These are phyloP conservation scores for Patella depressa DNA, from an alignment of 2,888 invertebrate genomes.

Conservation along the genomic window DNA sequence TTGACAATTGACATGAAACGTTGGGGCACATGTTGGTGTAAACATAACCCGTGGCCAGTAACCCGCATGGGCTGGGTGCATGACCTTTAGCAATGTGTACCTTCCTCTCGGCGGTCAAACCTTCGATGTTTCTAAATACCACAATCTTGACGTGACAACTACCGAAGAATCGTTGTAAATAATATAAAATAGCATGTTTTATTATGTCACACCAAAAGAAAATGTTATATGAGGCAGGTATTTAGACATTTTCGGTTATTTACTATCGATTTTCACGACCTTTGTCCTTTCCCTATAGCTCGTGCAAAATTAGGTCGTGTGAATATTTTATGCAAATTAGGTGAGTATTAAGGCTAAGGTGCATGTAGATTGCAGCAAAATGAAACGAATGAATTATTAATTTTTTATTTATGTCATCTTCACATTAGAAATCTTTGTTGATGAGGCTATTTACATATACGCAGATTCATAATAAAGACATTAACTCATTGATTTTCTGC, in stretches of 20 bases:
- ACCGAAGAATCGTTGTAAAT: no score
- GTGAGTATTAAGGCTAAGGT: constrained; percentile 31
- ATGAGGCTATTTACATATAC: no score
- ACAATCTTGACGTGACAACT: background rate
- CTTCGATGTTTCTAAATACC: background rate
- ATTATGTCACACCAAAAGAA: no score
- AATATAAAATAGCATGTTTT: no score
- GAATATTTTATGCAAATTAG: constrained; percentile 67
- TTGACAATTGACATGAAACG: background rate
- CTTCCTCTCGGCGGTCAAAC: constrained; percentile 14
- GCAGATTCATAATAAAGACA: no score
- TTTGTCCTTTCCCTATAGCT: constrained; percentile 62
- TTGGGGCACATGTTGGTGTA: constrained; percentile 31
- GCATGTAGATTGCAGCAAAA: background rate
- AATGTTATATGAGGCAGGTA: no score
- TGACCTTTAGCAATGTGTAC: constrained; percentile 64
- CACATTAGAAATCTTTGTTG: no score
- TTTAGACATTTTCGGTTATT: no score
- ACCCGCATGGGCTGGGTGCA: constrained; percentile 55
- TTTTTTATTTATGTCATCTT: background rate
- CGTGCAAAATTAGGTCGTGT: constrained; percentile 55
- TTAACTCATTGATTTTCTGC: no score
- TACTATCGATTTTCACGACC: constrained; percentile 51
- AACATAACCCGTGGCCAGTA: constrained; percentile 49
- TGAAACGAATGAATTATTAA: background rate